A percentile compares a stretch with the other conserved stretches of the same genome.
Evolutionary conservation across 30 jellyfish, hydroid and myxozoan genomes (phyloP).

Genomic region (Pseudorhiza aurosa): DNA sequence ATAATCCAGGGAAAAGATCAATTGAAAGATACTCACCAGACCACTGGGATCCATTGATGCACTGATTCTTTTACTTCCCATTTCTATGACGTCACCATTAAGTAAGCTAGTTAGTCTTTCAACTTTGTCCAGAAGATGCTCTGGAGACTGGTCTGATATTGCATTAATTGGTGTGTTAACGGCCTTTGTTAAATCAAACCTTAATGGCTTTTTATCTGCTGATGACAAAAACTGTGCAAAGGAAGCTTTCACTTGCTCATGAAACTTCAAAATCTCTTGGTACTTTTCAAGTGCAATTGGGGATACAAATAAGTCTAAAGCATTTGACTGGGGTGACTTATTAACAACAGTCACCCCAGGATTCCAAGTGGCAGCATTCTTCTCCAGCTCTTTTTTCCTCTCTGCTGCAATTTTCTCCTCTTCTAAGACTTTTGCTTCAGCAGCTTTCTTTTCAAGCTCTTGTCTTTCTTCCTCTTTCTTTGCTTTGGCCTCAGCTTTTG

Average conservation of each 20-base stretch:
- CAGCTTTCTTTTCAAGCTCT: constrained; percentile 46
- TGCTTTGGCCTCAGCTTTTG: constrained; percentile 31
- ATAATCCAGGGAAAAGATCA: too few species aligned
- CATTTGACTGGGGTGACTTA: neutral
- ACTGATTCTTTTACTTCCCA: constrained; percentile 64
- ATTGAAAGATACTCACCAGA: constrained; percentile 64
- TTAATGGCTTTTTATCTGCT: constrained; percentile 37
- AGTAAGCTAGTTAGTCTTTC: constrained; percentile 54
- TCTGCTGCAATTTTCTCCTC: constrained; percentile 11
- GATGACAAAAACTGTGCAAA: constrained; percentile 11
- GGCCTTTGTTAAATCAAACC: constrained; percentile 68
- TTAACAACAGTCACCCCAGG: neutral
- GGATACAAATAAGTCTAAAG: constrained; percentile 24
- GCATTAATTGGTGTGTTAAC: constrained; percentile 89
- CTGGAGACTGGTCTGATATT: constrained; percentile 82
- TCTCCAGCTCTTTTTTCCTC: neutral
- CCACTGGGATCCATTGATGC: constrained; percentile 63
- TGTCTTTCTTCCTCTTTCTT: constrained; percentile 52
- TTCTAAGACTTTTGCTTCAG: constrained; percentile 6
- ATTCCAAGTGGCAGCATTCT: constrained; percentile 4
- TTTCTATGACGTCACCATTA: constrained; percentile 43
- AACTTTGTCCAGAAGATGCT: constrained; percentile 79
- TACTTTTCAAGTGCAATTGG: constrained; percentile 56
- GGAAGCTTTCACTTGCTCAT: constrained; percentile 13
- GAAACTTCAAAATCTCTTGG: constrained; percentile 31